Evolutionary conservation across 35 echinoderm and acorn worm genomes (phyloP).

Genomic region (Amphiura filiformis): DNA sequence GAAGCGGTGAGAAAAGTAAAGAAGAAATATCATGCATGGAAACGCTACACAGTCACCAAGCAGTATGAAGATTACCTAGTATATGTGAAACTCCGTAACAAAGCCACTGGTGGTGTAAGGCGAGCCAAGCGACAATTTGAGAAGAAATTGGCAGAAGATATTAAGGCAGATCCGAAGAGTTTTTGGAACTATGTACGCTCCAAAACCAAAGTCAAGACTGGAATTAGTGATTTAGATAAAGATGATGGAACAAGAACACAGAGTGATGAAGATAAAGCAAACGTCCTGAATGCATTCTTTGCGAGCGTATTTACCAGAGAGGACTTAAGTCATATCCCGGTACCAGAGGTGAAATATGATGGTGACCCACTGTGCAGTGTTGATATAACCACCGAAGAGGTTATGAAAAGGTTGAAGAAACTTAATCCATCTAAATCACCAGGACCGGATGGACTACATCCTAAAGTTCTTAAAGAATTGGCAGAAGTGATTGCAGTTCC

Average conservation of each 20-base stretch:
- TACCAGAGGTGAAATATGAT: neutral
- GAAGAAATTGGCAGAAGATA: neutral
- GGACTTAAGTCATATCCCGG: neutral
- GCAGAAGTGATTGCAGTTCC: neutral
- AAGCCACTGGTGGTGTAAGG: neutral
- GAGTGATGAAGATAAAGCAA: neutral
- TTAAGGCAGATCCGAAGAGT: neutral
- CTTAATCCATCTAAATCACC: neutral
- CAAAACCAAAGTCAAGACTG: neutral
- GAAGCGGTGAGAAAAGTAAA: too few species aligned
- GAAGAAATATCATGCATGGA: neutral
- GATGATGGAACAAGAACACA: neutral
- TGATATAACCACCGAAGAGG: neutral
- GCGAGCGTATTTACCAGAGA: neutral
- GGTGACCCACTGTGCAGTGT: neutral
- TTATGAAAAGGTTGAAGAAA: neutral
- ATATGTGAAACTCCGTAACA: neutral
- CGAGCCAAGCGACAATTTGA: neutral
- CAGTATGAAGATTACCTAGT: neutral
- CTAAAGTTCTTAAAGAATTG: neutral
- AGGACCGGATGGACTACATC: neutral
- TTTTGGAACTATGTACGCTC: neutral
- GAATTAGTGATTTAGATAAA: neutral
- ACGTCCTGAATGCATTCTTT: neutral
- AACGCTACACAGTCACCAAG: neutral